Base-by-base conservation (phyloP, 2,797 vertebrate genomes). In the Otolemur crassicaudatus region DNA sequence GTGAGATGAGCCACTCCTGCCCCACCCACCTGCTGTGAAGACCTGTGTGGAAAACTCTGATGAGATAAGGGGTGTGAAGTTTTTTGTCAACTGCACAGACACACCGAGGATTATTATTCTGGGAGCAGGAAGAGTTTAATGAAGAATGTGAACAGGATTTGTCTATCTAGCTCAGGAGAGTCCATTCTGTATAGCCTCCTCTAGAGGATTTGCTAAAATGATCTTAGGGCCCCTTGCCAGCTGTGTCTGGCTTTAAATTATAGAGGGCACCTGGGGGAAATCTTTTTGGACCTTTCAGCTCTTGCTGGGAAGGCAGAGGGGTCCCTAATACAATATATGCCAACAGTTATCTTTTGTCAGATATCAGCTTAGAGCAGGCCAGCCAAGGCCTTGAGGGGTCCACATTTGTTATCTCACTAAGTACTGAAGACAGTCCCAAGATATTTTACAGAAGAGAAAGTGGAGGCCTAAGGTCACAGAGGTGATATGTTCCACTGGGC, bases 391-490 rank as follows among this genome's bases (percentile, higher is more conserved):
- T 37, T 20, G 40, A 7, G 58, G 37, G 11, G 16, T 37, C 70
- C 37, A 37, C 1, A 16, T 61, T 91, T 56, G 13, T 27, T 73
- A 53, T 25, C 70, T 91, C 77, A 31, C 37, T 43, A 34, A 76
- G 46, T 61, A 25, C 46, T 29, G 13, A 34, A 63, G 88, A 63
- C 3, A 11, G n/a, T 72, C 53, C 72, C 7, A 17, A 11, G 23
- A 80, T 53, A 72, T 43, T 77, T 91, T 77, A 75, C 75, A 88
- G 80, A 93, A 67, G 72, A 88, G 80, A 93, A 72, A 49, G 13
- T 46, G 37, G 46, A 91, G 61, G 3, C 53, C 60, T 69, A 46
- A 40, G 27, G 20, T 73, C n/a, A 7, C 34, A 84, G 53, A 90
- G 10, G 60, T 40, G 56, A 40, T 12, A 29, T 16, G 5, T 31